These are phyloP conservation scores for Drosophila eohydei DNA, from an alignment of 2,888 invertebrate genomes.

Conservation along the genomic window DNA sequence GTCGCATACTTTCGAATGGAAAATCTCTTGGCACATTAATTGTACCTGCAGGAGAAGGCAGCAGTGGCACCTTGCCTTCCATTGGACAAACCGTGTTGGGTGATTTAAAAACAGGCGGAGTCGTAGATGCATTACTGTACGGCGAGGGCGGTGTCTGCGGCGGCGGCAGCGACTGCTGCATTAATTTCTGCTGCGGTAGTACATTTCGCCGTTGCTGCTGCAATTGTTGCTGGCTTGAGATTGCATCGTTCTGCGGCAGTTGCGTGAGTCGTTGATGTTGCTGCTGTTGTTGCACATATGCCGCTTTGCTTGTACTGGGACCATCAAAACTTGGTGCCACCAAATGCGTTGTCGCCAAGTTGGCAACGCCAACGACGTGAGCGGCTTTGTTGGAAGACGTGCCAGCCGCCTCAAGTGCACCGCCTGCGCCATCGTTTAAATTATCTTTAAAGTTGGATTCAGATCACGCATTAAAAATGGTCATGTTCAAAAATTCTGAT, in stretches of 20 bases:
- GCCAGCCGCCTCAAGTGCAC: slow-evolving; percentile 78
- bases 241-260: slow-evolving; percentile 71
- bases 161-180: slow-evolving; percentile 56
- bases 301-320: slow-evolving; percentile 74
- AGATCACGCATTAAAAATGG: neutral
- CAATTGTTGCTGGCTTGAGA: slow-evolving; percentile 75
- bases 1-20: slow-evolving; percentile 96
- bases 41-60: slow-evolving; percentile 86
- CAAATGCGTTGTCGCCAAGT: slow-evolving; percentile 67
- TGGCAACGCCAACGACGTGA: slow-evolving; percentile 40
- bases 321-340: slow-evolving; percentile 65
- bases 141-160: slow-evolving; percentile 53
- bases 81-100: slow-evolving; percentile 95
- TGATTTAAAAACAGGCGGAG: slow-evolving; percentile 87
- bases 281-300: slow-evolving; percentile 70
- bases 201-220: slow-evolving; percentile 71
- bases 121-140: slow-evolving; percentile 57
- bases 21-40: slow-evolving; percentile 86
- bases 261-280: slow-evolving; percentile 66
- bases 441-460: slow-evolving; percentile 61
- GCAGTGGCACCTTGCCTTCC: slow-evolving; percentile 89
- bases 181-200: slow-evolving; percentile 47
- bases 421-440: slow-evolving; percentile 66
- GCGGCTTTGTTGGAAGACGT: slow-evolving; percentile 70
- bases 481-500: neutral